Conservation (phyloP, 2,888 invertebrate species). For the Spialia ferax region DNA sequence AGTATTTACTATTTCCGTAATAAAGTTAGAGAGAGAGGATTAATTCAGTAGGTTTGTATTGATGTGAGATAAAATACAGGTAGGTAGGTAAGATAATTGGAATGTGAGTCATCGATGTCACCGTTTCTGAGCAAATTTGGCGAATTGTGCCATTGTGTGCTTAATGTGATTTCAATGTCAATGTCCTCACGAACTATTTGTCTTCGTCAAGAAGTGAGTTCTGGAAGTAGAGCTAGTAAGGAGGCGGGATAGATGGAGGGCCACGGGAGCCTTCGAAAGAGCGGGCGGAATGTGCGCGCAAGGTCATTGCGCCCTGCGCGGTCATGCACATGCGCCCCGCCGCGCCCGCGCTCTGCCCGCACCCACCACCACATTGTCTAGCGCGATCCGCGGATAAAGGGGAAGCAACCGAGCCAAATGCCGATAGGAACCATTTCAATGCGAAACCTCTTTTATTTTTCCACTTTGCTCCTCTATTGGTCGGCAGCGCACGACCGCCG, state of each 20-base stretch:
- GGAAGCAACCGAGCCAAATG: conserved; percentile 71
- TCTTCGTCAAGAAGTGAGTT: background rate
- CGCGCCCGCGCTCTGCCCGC: conserved; percentile 53
- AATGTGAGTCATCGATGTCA: conserved; percentile 26
- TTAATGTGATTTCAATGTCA: background rate
- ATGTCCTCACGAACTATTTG: background rate
- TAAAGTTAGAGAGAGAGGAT: background rate
- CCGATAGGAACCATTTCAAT: conserved; percentile 80
- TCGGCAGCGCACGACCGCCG: conserved; percentile 68
- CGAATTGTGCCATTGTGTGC: background rate
- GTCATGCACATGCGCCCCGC: conserved; percentile 79
- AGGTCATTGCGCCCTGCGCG: conserved; percentile 87
- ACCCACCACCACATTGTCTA: conserved; percentile 78
- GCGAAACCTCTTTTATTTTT: conserved; percentile 76
- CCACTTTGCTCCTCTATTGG: conserved; percentile 53
- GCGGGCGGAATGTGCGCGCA: conserved; percentile 80
- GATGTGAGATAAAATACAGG: background rate
- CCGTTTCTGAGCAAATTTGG: conserved; percentile 6
- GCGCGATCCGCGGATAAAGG: conserved; percentile 82
- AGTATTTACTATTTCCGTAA: no score
- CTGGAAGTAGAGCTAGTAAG: conserved; percentile 55
- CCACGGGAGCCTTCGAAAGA: conserved; percentile 74
- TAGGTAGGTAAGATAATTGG: conserved; percentile 6
- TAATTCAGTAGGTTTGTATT: background rate
- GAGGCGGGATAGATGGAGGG: conserved; percentile 64